A percentile compares a stretch with the other conserved stretches of the same genome.
Evolutionary conservation across 2,888 invertebrate species (phyloP).

Genomic region (Agrotis puta): DNA sequence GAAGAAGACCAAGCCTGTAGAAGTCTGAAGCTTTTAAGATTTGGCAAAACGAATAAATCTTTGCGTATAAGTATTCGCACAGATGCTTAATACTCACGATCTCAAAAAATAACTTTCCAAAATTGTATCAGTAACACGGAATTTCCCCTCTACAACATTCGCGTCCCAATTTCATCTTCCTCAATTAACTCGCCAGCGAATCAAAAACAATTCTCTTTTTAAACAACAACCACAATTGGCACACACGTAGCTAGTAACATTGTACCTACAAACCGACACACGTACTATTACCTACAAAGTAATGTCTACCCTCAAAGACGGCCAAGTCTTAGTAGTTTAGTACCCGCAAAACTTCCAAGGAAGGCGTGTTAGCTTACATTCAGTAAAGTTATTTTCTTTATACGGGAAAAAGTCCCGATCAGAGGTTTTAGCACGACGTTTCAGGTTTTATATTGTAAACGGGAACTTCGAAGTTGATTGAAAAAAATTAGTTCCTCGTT

Average conservation of each 20-base stretch:
- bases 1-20: no score
- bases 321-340: constrained; percentile 17
- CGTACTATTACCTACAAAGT: not conserved
- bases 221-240: constrained; percentile 18
- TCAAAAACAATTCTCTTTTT: constrained; percentile 1
- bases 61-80: no score
- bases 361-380: constrained; percentile 36
- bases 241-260: not conserved
- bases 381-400: constrained; percentile 48
- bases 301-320: constrained; percentile 11
- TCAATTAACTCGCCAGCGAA: constrained; percentile 34
- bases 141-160: constrained; percentile 8
- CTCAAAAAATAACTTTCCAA: constrained; percentile 3
- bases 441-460: no score
- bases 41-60: no score
- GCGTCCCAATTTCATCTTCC: constrained; percentile 38
- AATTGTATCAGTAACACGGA: constrained; percentile 9
- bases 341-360: constrained; percentile 30
- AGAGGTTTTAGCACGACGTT: no score
- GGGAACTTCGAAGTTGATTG: no score
- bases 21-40: no score
- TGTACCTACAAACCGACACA: constrained; percentile 6
- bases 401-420: constrained; percentile 44
- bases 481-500: no score
- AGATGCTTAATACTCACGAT: no score